Percentiles rank a stretch among this genome's conserved stretches.
Conservation (phyloP, 2,797 vertebrate genomes). For the Salarias fasciatus region DNA sequence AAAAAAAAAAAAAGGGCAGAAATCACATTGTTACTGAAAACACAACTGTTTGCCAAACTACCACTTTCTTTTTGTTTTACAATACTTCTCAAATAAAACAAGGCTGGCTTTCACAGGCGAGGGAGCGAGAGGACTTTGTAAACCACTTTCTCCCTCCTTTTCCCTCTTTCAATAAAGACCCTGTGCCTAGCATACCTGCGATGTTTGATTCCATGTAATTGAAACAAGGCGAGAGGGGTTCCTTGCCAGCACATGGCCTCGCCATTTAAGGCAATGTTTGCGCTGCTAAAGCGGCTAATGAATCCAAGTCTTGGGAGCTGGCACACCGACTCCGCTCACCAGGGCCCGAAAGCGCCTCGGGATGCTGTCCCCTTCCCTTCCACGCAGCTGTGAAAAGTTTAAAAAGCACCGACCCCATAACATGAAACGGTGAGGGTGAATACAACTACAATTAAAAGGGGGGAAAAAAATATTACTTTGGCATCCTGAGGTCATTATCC, state of each 20-base stretch:
- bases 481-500: conserved; percentile 85
- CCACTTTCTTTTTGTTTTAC: conserved; percentile 72
- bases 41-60: conserved; percentile 69
- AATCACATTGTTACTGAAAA: conserved; percentile 68
- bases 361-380: conserved; percentile 81
- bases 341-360: conserved; percentile 75
- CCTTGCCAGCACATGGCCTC: conserved; percentile 80
- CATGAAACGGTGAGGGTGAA: conserved; percentile 81
- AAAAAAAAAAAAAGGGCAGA: conserved; percentile 42
- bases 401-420: conserved; percentile 77
- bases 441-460: conserved; percentile 81
- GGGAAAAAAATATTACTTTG: conserved; percentile 80
- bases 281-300: conserved; percentile 81
- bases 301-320: conserved; percentile 83
- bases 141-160: conserved; percentile 56
- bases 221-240: conserved; percentile 80
- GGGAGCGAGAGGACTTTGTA: conserved; percentile 61
- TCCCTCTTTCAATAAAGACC: conserved; percentile 73
- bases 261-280: conserved; percentile 87
- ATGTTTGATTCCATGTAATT: conserved; percentile 84
- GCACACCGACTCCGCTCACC: conserved; percentile 75
- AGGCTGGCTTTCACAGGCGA: conserved; percentile 63
- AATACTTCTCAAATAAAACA: conserved; percentile 72
- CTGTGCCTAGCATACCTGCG: conserved; percentile 79
- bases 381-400: conserved; percentile 83